These are phyloP conservation scores for Halcyon senegalensis DNA, from an alignment of 2,113 vertebrate species.

Conservation along the genomic window DNA sequence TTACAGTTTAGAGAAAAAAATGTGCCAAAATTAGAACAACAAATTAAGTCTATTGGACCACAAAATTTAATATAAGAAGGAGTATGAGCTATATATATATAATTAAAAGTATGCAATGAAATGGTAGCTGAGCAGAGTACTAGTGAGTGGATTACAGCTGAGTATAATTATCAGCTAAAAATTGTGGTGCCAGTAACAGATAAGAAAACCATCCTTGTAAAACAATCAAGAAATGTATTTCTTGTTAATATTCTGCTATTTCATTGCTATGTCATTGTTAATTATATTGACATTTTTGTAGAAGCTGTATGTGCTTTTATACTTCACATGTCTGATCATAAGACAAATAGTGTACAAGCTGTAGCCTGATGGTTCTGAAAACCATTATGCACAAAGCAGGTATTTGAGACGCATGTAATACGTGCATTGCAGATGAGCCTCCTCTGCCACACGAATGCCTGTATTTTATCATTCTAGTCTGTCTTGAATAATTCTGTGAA, in stretches of 20 bases:
- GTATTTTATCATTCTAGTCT: neutral
- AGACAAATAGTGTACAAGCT: neutral
- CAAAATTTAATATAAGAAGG: constrained; percentile 74
- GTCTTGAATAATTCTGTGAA: neutral
- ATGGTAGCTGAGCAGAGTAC: constrained; percentile 7
- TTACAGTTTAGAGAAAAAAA: constrained; percentile 65
- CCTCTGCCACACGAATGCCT: neutral
- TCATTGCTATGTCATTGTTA: constrained; percentile 8
- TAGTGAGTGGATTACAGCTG: neutral
- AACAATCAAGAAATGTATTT: constrained; percentile 11
- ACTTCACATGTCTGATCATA: neutral
- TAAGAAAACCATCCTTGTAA: constrained; percentile 34
- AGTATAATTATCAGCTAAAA: constrained; percentile 12
- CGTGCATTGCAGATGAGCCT: neutral
- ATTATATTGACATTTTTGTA: neutral
- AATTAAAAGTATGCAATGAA: constrained; percentile 54
- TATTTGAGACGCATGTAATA: neutral
- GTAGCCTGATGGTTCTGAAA: constrained; percentile 14
- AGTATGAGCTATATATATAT: constrained; percentile 20
- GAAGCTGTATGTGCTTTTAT: constrained; percentile 6
- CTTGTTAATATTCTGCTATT: constrained; percentile 34
- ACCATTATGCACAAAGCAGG: neutral
- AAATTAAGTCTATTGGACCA: constrained; percentile 71
- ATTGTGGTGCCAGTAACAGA: constrained; percentile 15
- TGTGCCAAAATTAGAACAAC: constrained; percentile 64